Evolutionary conservation across 2,797 vertebrate genomes (phyloP).

Genomic region (Momotus momota): DNA sequence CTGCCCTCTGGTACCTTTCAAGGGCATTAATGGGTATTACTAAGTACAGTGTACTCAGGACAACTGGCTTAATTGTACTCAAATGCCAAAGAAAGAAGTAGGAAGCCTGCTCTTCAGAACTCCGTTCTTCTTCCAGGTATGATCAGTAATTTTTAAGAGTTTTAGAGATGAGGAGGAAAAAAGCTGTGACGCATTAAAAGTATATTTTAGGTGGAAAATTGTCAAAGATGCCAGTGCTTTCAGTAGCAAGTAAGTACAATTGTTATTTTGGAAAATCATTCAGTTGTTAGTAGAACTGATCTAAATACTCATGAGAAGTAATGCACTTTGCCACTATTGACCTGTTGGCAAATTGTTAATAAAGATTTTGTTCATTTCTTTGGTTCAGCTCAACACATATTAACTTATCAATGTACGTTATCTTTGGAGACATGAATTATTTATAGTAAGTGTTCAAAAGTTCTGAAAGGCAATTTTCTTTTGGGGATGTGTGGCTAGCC

Average conservation of each 20-base stretch:
- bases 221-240: neutral
- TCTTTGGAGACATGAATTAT: constrained; percentile 1
- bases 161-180: neutral
- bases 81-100: neutral
- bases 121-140: neutral
- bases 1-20: neutral
- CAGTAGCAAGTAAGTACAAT: neutral
- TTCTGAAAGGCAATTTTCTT: constrained; percentile 40
- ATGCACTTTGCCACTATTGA: neutral
- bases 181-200: neutral
- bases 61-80: neutral
- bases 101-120: neutral
- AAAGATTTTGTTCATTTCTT: neutral
- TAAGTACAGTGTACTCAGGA: neutral
- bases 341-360: neutral
- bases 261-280: neutral
- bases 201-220: neutral
- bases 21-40: neutral
- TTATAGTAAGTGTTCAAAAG: neutral
- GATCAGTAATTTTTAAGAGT: neutral
- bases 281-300: neutral
- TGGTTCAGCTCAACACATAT: neutral
- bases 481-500: neutral
- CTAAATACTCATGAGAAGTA: neutral
- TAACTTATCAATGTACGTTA: neutral